phyloP scores from a whole-genome alignment of 1,140 invertebrate genomes.

The Bombus impatiens region DNA sequence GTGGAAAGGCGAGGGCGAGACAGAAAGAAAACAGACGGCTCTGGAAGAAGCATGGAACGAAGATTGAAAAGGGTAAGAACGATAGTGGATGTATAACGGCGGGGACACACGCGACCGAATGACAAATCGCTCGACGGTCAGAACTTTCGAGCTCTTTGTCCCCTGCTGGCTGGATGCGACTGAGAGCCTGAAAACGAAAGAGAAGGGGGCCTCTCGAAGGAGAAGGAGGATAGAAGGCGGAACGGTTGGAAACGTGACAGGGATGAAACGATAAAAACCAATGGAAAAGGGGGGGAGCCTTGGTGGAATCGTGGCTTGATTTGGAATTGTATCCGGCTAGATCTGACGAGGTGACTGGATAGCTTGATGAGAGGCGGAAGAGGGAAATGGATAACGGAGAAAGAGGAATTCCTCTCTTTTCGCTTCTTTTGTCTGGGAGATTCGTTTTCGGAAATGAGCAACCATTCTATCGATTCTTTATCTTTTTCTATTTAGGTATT shows the following conservation, averaged over 20 bases:
- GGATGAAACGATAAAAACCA: conserved; percentile 40
- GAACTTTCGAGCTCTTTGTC: conserved; percentile 51
- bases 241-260: conserved; percentile 30
- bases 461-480: not conserved
- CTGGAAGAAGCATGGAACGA: not conserved
- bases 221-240: conserved; percentile 2
- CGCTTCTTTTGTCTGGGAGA: not conserved
- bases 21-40: conserved; percentile 22
- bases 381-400: not conserved
- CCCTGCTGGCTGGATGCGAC: conserved; percentile 5
- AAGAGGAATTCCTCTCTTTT: not conserved
- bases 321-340: conserved; percentile 36
- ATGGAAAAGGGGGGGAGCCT: not conserved
- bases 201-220: not conserved
- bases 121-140: conserved; percentile 36
- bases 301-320: conserved; percentile 33
- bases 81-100: conserved; percentile 13
- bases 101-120: conserved; percentile 31
- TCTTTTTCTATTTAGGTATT: not conserved
- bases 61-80: not conserved
- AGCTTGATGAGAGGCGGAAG: conserved; percentile 4
- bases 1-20: conserved; percentile 28
- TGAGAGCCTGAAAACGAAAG: not conserved
- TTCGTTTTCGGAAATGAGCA: not conserved
- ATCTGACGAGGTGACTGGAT: conserved; percentile 7